Evolutionary conservation across 2,797 vertebrate species (phyloP).

Genomic region (Zalophus californianus): DNA sequence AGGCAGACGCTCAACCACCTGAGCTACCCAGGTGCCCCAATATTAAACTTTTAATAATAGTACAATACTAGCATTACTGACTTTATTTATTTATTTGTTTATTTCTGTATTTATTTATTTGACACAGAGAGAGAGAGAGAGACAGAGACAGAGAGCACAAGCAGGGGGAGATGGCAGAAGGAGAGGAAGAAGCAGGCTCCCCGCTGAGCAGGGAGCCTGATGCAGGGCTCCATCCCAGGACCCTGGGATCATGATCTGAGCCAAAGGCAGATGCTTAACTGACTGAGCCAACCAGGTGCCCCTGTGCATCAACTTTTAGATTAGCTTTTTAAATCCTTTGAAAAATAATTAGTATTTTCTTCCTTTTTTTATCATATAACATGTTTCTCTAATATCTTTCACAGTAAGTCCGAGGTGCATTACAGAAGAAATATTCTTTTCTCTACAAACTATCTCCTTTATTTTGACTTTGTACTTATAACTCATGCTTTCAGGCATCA

Average conservation of each 20-base stretch:
- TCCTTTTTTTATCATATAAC: slow-evolving; percentile 2
- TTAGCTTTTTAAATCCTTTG: not conserved
- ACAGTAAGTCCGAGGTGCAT: not conserved
- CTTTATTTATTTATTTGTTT: not conserved
- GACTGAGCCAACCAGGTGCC: not conserved
- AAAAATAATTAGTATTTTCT: slow-evolving; percentile 38
- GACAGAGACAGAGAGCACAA: not conserved
- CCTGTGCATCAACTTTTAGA: not conserved
- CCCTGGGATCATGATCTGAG: not conserved
- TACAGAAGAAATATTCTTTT: slow-evolving; percentile 38
- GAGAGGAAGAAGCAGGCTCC: not conserved
- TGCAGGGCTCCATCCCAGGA: not conserved
- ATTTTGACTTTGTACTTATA: slow-evolving; percentile 56
- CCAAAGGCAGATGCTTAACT: not conserved
- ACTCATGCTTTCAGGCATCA: slow-evolving; percentile 19
- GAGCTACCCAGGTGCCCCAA: not conserved
- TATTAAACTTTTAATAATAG: not conserved
- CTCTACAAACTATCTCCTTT: not conserved
- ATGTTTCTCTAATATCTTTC: slow-evolving; percentile 12
- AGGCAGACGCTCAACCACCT: too few species aligned
- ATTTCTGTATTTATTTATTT: not conserved
- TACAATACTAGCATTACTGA: not conserved
- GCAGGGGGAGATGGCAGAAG: not conserved
- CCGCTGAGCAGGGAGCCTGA: accelerated
- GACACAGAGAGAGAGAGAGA: not conserved